Evolutionary conservation across 1,140 invertebrate species (phyloP).

Genomic region (Zophobas morio): DNA sequence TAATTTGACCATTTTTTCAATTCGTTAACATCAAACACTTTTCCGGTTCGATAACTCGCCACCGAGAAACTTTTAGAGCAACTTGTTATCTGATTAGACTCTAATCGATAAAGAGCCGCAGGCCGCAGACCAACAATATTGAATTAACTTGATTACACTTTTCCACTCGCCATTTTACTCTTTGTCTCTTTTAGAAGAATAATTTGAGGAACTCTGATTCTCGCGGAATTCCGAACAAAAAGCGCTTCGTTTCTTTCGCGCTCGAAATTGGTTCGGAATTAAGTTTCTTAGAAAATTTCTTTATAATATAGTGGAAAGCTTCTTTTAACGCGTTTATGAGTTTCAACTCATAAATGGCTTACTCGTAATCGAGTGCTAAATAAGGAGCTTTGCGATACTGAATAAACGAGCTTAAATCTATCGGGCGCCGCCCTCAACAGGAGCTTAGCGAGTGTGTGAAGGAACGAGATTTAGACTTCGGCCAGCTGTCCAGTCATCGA

Average conservation of each 20-base stretch:
- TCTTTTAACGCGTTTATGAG: conserved; percentile 17
- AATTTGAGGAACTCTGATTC: conserved; percentile 6
- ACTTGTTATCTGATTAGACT: conserved; percentile 47
- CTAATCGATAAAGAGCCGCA: conserved; percentile 46
- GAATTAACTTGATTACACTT: conserved; percentile 46
- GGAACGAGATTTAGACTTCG: neutral
- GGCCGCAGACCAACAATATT: conserved; percentile 44
- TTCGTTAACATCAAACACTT: conserved; percentile 48
- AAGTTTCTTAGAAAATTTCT: too few relatives aligned
- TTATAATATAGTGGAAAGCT: conserved; percentile 16
- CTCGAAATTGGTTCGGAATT: too few relatives aligned
- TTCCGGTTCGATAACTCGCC: conserved; percentile 31
- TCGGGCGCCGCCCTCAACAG: neutral
- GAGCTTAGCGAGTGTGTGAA: neutral
- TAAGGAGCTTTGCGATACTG: conserved; percentile 3
- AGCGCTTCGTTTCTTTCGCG: too few relatives aligned
- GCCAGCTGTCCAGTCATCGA: neutral
- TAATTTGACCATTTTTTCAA: conserved; percentile 46
- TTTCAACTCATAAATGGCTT: conserved; percentile 11
- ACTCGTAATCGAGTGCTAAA: conserved; percentile 3
- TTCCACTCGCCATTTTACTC: conserved; percentile 36
- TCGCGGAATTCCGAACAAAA: neutral
- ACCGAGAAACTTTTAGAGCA: conserved; percentile 43
- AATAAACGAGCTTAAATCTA: conserved; percentile 26
- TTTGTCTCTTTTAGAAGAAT: conserved; percentile 29